Conservation (phyloP, 2,797 vertebrate species). For the Chaetodon trifasciatus region DNA sequence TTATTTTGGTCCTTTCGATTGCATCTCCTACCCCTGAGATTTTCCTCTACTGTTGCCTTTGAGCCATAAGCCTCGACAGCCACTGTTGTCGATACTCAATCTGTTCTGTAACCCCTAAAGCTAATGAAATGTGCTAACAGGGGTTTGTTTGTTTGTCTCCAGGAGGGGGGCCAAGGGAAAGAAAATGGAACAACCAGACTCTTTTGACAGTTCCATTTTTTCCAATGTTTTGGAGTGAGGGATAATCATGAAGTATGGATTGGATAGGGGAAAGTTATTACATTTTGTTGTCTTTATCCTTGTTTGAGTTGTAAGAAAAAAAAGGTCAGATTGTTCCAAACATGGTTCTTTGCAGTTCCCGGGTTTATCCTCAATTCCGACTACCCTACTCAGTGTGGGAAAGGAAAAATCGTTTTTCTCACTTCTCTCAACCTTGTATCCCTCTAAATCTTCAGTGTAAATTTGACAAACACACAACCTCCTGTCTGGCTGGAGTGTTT, state of each 20-base stretch:
- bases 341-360: conserved; percentile 66
- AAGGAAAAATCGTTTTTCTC: conserved; percentile 61
- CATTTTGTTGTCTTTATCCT: conserved; percentile 82
- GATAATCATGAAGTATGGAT: conserved; percentile 85
- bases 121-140: conserved; percentile 86
- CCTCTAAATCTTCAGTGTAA: conserved; percentile 65
- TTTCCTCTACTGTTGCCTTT: conserved; percentile 82
- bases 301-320: conserved; percentile 78
- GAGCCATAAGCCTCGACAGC: conserved; percentile 83
- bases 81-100: conserved; percentile 86
- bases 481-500: conserved; percentile 52
- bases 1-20: conserved; percentile 85
- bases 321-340: conserved; percentile 76
- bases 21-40: conserved; percentile 82
- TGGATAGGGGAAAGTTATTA: conserved; percentile 80
- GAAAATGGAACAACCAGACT: conserved; percentile 83
- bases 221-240: conserved; percentile 79
- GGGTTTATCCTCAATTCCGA: conserved; percentile 72
- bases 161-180: conserved; percentile 75
- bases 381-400: conserved; percentile 44
- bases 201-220: conserved; percentile 84
- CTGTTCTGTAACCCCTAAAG: conserved; percentile 87
- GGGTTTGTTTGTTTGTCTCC: conserved; percentile 84
- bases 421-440: conserved; percentile 59
- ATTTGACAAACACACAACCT: conserved; percentile 64